Evolutionary conservation across 2,113 vertebrate species (phyloP).

Genomic region (Phoxinus phoxinus): DNA sequence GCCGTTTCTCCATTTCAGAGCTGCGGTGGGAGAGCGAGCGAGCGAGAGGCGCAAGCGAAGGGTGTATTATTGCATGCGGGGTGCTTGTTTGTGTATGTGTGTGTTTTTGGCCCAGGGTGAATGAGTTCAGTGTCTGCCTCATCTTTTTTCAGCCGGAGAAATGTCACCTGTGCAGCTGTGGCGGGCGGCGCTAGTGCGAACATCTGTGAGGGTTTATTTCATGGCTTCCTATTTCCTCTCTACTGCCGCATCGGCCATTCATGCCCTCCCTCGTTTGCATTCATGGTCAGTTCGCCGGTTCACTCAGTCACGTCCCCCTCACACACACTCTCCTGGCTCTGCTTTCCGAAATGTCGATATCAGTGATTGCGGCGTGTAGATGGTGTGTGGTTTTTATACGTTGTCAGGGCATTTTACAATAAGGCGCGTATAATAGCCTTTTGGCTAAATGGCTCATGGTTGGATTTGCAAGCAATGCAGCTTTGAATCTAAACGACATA

Average conservation of each 20-base stretch:
- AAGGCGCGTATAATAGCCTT: constrained; percentile 10
- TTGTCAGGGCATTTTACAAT: constrained; percentile 33
- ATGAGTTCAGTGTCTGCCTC: constrained; percentile 39
- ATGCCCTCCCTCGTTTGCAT: constrained; percentile 36
- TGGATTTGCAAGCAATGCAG: constrained; percentile 36
- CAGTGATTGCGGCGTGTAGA: constrained; percentile 12
- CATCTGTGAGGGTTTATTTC: constrained; percentile 45
- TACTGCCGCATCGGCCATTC: constrained; percentile 12
- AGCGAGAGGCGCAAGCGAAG: background rate
- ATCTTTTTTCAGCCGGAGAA: constrained; percentile 40
- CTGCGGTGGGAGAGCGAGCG: background rate
- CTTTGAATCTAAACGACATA: constrained; percentile 47
- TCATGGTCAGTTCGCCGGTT: constrained; percentile 30
- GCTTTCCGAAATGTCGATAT: constrained; percentile 40
- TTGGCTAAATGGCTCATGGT: constrained; percentile 38
- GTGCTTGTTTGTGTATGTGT: constrained; percentile 36
- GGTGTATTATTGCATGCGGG: background rate
- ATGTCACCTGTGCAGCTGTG: constrained; percentile 51
- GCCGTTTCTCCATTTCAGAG: background rate
- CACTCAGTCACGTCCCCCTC: constrained; percentile 17
- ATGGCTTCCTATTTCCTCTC: constrained; percentile 32
- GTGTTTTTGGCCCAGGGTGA: constrained; percentile 34
- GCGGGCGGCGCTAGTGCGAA: constrained; percentile 7
- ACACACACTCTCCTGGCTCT: background rate
- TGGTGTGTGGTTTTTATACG: constrained; percentile 35